Evolutionary conservation across 2,888 invertebrate species (phyloP).

Genomic region (Malachius bipustulatus): DNA sequence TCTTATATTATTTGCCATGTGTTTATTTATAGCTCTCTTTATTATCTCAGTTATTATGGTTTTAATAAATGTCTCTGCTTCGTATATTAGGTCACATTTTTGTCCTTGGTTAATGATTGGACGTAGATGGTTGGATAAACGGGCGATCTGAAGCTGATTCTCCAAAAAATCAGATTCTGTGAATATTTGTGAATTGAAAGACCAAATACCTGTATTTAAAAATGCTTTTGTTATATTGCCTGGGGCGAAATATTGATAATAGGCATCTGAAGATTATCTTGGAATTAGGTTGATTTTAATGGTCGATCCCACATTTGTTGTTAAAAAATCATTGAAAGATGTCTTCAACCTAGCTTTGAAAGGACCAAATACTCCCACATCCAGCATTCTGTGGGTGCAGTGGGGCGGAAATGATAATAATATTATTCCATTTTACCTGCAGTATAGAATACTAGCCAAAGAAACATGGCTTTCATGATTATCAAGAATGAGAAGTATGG

Average conservation of each 20-base stretch:
- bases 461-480: constrained; percentile 14
- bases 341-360: constrained; percentile 1
- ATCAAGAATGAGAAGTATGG: constrained; percentile 17
- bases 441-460: constrained; percentile 18
- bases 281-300: neutral
- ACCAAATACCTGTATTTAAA: neutral
- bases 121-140: too few relatives aligned
- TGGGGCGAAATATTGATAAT: constrained; percentile 1
- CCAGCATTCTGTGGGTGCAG: constrained; percentile 25
- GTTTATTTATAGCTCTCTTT: too few relatives aligned
- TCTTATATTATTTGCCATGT: too few relatives aligned
- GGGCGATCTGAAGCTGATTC: too few relatives aligned
- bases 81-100: too few relatives aligned
- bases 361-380: constrained; percentile 23
- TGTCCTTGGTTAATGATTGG: too few relatives aligned
- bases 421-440: constrained; percentile 26
- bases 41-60: too few relatives aligned
- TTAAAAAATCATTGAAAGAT: neutral
- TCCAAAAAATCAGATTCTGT: too few relatives aligned
- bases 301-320: constrained; percentile 1
- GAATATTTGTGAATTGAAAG: too few relatives aligned
- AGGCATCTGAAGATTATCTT: neutral
- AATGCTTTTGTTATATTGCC: neutral
- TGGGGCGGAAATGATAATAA: constrained; percentile 29
- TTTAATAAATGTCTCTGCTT: too few relatives aligned